Conservation (phyloP, 2,113 vertebrate genomes). For the Panurus biarmicus region DNA sequence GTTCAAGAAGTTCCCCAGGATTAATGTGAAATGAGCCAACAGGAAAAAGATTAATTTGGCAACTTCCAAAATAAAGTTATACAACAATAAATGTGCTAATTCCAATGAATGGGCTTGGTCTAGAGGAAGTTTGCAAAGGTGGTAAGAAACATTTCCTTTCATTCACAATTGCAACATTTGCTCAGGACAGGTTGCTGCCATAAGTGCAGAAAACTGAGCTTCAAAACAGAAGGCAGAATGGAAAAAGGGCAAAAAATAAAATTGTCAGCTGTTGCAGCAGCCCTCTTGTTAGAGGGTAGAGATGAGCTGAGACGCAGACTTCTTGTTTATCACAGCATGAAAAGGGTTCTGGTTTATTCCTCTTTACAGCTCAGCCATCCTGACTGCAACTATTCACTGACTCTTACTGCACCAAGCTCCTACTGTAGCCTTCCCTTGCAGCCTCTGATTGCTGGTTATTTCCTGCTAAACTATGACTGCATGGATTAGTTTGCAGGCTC, state of each 20-base stretch:
- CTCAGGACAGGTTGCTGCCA: background rate
- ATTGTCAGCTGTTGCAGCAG: background rate
- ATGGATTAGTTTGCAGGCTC: too few relatives aligned
- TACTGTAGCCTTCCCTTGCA: too few relatives aligned
- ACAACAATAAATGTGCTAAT: background rate
- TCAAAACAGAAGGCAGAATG: background rate
- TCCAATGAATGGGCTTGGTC: background rate
- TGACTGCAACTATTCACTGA: too few relatives aligned
- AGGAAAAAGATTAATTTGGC: background rate
- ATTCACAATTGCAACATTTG: background rate
- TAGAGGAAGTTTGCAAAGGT: background rate
- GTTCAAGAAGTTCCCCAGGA: background rate
- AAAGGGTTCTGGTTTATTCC: too few relatives aligned
- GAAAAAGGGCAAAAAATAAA: background rate
- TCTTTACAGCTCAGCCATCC: too few relatives aligned
- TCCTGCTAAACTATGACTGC: too few relatives aligned
- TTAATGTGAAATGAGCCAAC: background rate
- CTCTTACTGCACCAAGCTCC: too few relatives aligned
- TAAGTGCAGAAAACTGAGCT: background rate
- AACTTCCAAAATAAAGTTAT: background rate
- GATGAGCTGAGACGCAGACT: too few relatives aligned
- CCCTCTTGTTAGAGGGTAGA: too few relatives aligned
- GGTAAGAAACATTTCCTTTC: background rate
- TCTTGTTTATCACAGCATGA: too few relatives aligned
- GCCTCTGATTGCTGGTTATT: too few relatives aligned